Evolutionary conservation across 53 echinoderm and acorn worm species (phyloP).

Genomic region (Astropecten irregularis): DNA sequence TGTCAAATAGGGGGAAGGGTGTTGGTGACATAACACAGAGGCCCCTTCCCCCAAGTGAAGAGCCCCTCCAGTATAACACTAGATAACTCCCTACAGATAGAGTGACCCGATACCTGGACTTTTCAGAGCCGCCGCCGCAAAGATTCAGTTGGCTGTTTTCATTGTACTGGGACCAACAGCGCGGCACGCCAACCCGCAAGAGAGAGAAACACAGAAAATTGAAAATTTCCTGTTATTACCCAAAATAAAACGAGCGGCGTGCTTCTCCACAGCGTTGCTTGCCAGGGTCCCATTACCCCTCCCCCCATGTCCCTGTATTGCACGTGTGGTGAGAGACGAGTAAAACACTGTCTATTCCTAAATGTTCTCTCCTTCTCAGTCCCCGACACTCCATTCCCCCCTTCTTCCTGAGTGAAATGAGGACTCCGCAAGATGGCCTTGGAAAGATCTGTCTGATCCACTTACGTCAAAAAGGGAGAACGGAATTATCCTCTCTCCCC

Average conservation of each 20-base stretch:
- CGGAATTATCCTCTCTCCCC: background rate
- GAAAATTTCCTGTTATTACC: slow-evolving; percentile 64
- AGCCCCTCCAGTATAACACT: too few species aligned
- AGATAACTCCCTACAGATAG: too few species aligned
- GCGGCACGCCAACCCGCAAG: background rate
- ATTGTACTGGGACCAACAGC: background rate
- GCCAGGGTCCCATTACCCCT: background rate
- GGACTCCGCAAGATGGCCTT: background rate
- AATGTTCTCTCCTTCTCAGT: too few species aligned
- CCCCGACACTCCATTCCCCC: slow-evolving; percentile 8
- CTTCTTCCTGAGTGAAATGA: background rate
- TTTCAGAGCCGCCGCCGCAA: too few species aligned
- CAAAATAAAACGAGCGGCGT: slow-evolving; percentile 33
- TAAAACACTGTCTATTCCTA: too few species aligned
- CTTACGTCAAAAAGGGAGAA: background rate
- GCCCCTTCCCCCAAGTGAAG: too few species aligned
- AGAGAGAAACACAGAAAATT: slow-evolving; percentile 45
- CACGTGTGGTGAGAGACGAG: too few species aligned
- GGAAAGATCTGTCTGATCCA: slow-evolving; percentile 14
- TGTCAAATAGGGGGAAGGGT: too few species aligned
- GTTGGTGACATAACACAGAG: too few species aligned
- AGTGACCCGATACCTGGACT: too few species aligned
- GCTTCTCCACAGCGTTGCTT: background rate
- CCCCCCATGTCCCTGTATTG: background rate
- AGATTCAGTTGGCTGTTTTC: too few species aligned